phyloP scores from a whole-genome alignment of 2,113 vertebrate species.

The Mustela nigripes region DNA sequence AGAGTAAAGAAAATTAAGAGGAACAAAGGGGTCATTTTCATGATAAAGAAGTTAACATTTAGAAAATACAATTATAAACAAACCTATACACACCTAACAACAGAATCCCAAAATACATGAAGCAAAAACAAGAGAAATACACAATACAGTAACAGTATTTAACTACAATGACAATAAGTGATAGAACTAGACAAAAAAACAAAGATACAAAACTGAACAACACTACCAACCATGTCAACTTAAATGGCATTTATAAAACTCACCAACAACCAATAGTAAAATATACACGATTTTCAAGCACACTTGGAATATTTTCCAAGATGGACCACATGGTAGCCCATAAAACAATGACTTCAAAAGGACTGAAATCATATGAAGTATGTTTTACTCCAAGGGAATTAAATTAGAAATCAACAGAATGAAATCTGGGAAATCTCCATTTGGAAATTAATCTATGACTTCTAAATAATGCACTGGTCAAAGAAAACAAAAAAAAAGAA shows the following conservation, averaged over 20 bases:
- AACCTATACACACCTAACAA: neutral
- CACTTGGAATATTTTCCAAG: neutral
- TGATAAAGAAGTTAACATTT: neutral
- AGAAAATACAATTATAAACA: neutral
- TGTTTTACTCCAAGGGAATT: conserved; percentile 5
- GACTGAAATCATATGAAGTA: neutral
- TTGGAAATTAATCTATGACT: neutral
- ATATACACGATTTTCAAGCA: neutral
- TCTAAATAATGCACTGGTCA: neutral
- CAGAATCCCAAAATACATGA: neutral
- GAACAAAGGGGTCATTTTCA: neutral
- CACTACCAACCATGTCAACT: neutral
- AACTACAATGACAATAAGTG: neutral
- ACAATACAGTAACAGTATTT: neutral
- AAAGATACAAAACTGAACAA: neutral
- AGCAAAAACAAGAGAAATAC: neutral
- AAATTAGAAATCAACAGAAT: neutral
- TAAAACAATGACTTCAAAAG: neutral
- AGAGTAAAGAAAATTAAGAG: neutral
- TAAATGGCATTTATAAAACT: neutral
- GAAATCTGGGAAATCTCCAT: neutral
- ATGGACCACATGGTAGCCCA: neutral
- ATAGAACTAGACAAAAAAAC: conserved; percentile 3
- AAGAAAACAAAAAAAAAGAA: neutral
- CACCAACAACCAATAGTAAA: neutral